A percentile compares a stretch with the other conserved stretches of the same genome.
These are phyloP conservation scores for Ormyrus thymus DNA, from an alignment of 2,888 invertebrate species.

Conservation along the genomic window DNA sequence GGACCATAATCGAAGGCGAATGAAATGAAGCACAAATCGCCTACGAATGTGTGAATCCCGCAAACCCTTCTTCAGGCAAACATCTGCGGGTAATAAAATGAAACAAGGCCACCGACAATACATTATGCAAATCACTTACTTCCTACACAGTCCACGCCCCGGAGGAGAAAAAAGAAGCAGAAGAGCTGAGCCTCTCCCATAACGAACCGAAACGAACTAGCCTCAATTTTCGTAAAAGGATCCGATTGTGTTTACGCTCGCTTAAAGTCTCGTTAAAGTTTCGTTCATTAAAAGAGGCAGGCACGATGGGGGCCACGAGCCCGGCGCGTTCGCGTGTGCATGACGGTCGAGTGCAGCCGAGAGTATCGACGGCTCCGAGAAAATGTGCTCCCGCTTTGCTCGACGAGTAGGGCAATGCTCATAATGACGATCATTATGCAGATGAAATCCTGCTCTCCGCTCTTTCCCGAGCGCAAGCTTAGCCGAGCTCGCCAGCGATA, in stretches of 20 bases:
- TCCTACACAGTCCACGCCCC: conserved; percentile 45
- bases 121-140: conserved; percentile 51
- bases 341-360: not conserved
- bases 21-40: too few relatives aligned
- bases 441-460: too few relatives aligned
- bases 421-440: too few relatives aligned
- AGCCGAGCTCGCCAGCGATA: too few relatives aligned
- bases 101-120: conserved; percentile 33
- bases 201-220: conserved; percentile 18
- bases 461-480: too few relatives aligned
- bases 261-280: not conserved
- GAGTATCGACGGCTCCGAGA: too few relatives aligned
- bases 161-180: not conserved
- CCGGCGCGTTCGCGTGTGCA: conserved; percentile 4
- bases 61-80: not conserved
- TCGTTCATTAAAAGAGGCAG: conserved; percentile 18
- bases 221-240: conserved; percentile 39
- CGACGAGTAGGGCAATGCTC: too few relatives aligned
- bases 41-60: too few relatives aligned
- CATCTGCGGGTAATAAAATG: conserved; percentile 21
- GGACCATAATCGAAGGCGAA: too few relatives aligned
- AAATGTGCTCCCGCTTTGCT: too few relatives aligned
- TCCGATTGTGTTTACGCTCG: not conserved
- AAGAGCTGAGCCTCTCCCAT: conserved; percentile 30
- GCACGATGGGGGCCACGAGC: not conserved